phyloP scores from a whole-genome alignment of 1,140 invertebrate genomes.

The Anoplolepis gracilipes region DNA sequence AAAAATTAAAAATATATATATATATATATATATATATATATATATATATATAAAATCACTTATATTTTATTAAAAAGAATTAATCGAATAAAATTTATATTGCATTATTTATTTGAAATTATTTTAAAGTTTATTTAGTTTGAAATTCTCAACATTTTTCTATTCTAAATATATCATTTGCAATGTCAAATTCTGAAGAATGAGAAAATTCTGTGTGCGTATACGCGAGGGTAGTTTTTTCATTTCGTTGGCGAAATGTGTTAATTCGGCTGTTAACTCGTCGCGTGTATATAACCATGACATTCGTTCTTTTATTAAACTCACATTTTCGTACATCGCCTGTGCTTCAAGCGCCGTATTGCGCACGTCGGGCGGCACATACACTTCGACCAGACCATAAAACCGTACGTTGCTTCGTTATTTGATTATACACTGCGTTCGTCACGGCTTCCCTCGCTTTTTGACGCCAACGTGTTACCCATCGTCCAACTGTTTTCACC shows the following conservation, averaged over 20 bases:
- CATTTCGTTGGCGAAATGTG: not conserved
- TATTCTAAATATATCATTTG: slow-evolving; percentile 6
- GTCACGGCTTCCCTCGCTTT: slow-evolving; percentile 41
- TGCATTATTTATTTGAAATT: not conserved
- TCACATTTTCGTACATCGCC: slow-evolving; percentile 56
- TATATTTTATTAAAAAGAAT: not conserved
- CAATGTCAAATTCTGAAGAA: slow-evolving; percentile 25
- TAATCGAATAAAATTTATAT: not conserved
- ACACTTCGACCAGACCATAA: slow-evolving; percentile 42
- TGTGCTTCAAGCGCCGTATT: slow-evolving; percentile 51
- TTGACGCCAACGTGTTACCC: slow-evolving; percentile 9
- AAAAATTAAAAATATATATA: too few relatives aligned
- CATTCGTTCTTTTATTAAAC: slow-evolving; percentile 59
- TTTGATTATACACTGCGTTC: slow-evolving; percentile 54
- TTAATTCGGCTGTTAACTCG: slow-evolving; percentile 54
- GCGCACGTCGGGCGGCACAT: slow-evolving; percentile 34
- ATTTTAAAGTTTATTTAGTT: not conserved
- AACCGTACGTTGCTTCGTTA: slow-evolving; percentile 49
- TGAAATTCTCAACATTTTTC: not conserved
- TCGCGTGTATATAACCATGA: slow-evolving; percentile 51
- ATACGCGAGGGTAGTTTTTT: slow-evolving; percentile 10
- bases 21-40: too few relatives aligned
- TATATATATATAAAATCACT: too few relatives aligned
- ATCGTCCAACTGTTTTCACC: slow-evolving; percentile 13
- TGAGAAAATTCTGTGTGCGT: not conserved